Percentiles rank a stretch among this genome's conserved stretches.
Evolutionary conservation across 2,797 vertebrate genomes (phyloP).

Genomic region (Hippoglossus hippoglossus): DNA sequence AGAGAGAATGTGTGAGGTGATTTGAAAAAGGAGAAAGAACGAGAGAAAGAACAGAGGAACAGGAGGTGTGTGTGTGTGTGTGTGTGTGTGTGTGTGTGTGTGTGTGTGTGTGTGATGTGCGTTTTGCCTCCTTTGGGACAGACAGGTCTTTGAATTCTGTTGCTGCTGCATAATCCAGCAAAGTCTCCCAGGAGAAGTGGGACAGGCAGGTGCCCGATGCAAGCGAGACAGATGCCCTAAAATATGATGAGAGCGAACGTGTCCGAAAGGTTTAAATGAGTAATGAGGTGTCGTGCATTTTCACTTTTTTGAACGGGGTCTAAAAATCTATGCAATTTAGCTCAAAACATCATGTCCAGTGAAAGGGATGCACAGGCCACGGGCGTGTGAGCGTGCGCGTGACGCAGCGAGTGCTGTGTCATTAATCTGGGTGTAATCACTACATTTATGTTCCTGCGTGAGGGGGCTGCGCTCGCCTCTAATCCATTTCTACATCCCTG

Average conservation of each 20-base stretch:
- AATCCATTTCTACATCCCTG: slow-evolving; percentile 78
- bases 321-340: not conserved
- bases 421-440: slow-evolving; percentile 81
- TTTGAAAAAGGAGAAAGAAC: not conserved
- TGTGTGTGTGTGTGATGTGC: slow-evolving; percentile 20
- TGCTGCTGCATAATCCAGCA: slow-evolving; percentile 26
- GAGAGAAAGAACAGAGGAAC: slow-evolving; percentile 25
- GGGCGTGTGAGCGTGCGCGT: slow-evolving; percentile 19
- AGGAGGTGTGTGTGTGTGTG: not conserved
- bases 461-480: slow-evolving; percentile 63
- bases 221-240: slow-evolving; percentile 16
- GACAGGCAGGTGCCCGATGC: slow-evolving; percentile 21
- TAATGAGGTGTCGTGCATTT: slow-evolving; percentile 11
- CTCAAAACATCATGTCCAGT: slow-evolving; percentile 16
- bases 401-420: slow-evolving; percentile 50
- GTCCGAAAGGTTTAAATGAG: slow-evolving; percentile 28
- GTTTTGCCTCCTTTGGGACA: slow-evolving; percentile 34
- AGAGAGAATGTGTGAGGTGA: slow-evolving; percentile 21
- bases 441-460: slow-evolving; percentile 58
- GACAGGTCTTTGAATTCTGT: slow-evolving; percentile 40
- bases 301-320: not conserved
- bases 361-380: not conserved
- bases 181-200: slow-evolving; percentile 29
- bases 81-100: slow-evolving; percentile 32
- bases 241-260: slow-evolving; percentile 3